A percentile compares a stretch with the other conserved stretches of the same genome.
phyloP scores from a whole-genome alignment of 2,797 vertebrate species.

The Betta splendens region DNA sequence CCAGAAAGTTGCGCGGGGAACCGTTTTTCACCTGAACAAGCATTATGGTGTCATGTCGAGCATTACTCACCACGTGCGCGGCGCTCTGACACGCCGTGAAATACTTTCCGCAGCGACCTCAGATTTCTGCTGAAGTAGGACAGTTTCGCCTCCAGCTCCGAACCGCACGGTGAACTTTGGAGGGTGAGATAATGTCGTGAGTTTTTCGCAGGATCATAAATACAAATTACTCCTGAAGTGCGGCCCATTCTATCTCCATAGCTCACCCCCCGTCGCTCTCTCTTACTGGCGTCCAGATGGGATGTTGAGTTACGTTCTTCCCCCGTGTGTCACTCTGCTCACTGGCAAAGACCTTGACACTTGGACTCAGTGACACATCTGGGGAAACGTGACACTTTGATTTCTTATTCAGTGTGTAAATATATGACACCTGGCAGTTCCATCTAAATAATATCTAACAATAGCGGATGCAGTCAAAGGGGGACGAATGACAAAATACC shows the following conservation, averaged over 20 bases:
- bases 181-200: conserved; percentile 52
- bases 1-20: conserved; percentile 78
- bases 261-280: conserved; percentile 19
- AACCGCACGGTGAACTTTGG: conserved; percentile 41
- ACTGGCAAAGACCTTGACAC: conserved; percentile 65
- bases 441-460: too few relatives aligned
- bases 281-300: conserved; percentile 37
- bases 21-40: conserved; percentile 84
- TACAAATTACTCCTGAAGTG: conserved; percentile 47
- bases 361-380: too few relatives aligned
- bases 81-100: conserved; percentile 68
- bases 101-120: conserved; percentile 76
- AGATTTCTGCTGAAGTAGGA: conserved; percentile 81
- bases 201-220: conserved; percentile 67
- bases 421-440: too few relatives aligned
- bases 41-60: conserved; percentile 80
- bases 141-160: conserved; percentile 62
- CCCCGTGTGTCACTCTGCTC: conserved; percentile 21
- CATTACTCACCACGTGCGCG: conserved; percentile 78
- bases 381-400: conserved; percentile 72
- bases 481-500: too few relatives aligned
- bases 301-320: conserved; percentile 53
- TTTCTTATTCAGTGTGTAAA: too few relatives aligned
- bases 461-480: too few relatives aligned
- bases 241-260: conserved; percentile 14